A percentile compares a stretch with the other conserved stretches of the same genome.
phyloP scores from a whole-genome alignment of 1,140 invertebrate species.

The Saccostrea glomerata region DNA sequence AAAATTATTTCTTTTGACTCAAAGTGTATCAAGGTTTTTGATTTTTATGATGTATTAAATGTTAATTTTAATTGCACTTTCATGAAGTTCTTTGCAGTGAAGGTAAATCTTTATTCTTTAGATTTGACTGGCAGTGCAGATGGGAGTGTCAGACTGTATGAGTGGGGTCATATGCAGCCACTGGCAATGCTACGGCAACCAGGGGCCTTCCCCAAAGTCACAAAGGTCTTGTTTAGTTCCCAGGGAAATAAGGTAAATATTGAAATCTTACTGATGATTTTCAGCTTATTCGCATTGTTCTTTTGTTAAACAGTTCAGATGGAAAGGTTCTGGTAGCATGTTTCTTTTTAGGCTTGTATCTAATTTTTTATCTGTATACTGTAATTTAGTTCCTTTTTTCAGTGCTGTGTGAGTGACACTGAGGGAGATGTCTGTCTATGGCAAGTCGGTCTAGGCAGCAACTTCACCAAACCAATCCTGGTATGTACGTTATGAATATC shows the following conservation, averaged over 20 bases:
- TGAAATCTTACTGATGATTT: too few species aligned
- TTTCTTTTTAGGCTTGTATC: not conserved
- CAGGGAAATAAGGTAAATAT: conserved; percentile 93
- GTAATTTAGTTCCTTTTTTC: not conserved
- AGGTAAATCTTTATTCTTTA: conserved; percentile 72
- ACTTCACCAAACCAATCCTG: conserved; percentile 94
- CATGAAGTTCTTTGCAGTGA: too few species aligned
- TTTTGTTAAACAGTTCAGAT: not conserved
- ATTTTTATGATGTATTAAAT: too few species aligned
- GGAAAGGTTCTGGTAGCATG: not conserved
- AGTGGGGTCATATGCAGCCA: conserved; percentile 96
- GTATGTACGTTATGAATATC: conserved; percentile 82
- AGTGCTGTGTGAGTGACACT: conserved; percentile 95
- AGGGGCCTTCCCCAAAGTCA: conserved; percentile 97
- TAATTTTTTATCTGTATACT: not conserved
- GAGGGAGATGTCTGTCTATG: conserved; percentile 87
- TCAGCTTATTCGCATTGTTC: too few species aligned
- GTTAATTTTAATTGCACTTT: too few species aligned
- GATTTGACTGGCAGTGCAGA: conserved; percentile 98
- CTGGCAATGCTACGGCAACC: conserved; percentile 93
- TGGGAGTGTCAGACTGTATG: conserved; percentile 98
- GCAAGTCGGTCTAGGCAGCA: conserved; percentile 91
- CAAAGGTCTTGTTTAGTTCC: conserved; percentile 94
- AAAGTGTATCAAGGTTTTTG: too few species aligned
- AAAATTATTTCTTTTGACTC: too few species aligned